Evolutionary conservation across 53 echinoderm and acorn worm genomes (phyloP), one percentile per base, ranked within the genome.

Genomic region (Arbacia lixula): DNA sequence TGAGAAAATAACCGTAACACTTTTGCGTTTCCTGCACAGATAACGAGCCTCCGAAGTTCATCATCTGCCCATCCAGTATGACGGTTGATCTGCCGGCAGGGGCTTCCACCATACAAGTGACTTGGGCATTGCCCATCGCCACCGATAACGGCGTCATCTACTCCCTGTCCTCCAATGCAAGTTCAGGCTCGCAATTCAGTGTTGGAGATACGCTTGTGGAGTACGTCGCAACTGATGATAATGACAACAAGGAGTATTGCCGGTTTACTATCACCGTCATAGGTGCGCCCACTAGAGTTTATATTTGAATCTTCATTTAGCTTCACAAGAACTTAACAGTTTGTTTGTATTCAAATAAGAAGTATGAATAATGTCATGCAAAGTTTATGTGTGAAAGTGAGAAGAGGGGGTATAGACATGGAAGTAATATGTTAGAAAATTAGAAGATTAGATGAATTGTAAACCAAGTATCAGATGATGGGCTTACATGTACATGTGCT

Each of bases 61-160:
- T 57, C 53, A 69, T 27, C 71, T 85, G 85, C 61, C 85, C 85
- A 6, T 29, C 16, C 12, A 42, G 71, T 16, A 1, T 62, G 61
- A 56, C 85, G 26, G 6, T 36, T 0, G 2, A 54, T 57, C 85
- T 85, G 6, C 41, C 51, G 16, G 35, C 57, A 1, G 29, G 2
- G 4, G 40, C 69, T 41, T 12, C 71, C 9, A 71, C 85, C 29
- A 38, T 41, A 29, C 51, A 2, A 6, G 69, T 85, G 26, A 69
- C 19, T 16, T 85, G 85, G 85, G 20, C 17, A 25, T 6, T 6
- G 10, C 85, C 85, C 2, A 32, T 71, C 26, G 85, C 85, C 20
- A 22, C 32, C 0, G 85, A 85, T 49, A 85, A 85, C 35, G 56
- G 71, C 69, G 36, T 85, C 5, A 27, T 63, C 41, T 79, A 79